A percentile compares a stretch with the other conserved stretches of the same genome.
phyloP scores from a whole-genome alignment of 2,113 vertebrate species.

The Tupaia tana region DNA sequence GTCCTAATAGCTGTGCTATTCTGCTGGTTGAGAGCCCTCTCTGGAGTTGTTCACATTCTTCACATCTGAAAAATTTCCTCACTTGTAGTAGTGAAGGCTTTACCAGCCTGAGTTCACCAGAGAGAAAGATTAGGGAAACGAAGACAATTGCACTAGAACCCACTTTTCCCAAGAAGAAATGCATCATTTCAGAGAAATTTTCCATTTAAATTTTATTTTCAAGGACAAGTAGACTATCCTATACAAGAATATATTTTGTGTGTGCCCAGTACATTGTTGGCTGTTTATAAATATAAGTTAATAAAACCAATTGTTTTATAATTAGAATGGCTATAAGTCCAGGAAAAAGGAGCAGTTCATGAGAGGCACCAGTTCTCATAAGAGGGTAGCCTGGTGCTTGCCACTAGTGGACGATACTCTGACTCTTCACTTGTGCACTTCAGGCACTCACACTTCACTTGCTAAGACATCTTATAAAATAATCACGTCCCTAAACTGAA shows the following conservation, averaged over 20 bases:
- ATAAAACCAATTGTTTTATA: not conserved
- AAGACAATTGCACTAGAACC: not conserved
- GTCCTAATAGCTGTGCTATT: not conserved
- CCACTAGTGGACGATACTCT: not conserved
- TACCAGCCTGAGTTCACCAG: not conserved
- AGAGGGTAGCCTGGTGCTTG: too few relatives aligned
- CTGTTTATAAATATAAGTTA: not conserved
- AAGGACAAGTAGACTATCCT: not conserved
- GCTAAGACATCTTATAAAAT: not conserved
- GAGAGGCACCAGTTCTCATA: not conserved
- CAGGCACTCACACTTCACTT: not conserved
- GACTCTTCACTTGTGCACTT: not conserved
- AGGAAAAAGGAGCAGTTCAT: not conserved
- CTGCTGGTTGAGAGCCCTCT: slow-evolving; percentile 6
- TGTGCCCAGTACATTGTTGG: not conserved
- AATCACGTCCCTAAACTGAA: not conserved
- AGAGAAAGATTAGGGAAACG: not conserved
- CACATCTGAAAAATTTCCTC: slow-evolving; percentile 39
- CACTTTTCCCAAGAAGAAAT: not conserved
- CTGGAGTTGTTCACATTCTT: slow-evolving; percentile 43
- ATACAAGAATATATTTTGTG: not conserved
- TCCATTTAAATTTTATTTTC: not conserved
- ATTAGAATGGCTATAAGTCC: not conserved
- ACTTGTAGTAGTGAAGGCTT: slow-evolving; percentile 44
- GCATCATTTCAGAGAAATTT: not conserved